phyloP scores from a whole-genome alignment of 2,113 vertebrate genomes.

The Pelmatolapia mariae region DNA sequence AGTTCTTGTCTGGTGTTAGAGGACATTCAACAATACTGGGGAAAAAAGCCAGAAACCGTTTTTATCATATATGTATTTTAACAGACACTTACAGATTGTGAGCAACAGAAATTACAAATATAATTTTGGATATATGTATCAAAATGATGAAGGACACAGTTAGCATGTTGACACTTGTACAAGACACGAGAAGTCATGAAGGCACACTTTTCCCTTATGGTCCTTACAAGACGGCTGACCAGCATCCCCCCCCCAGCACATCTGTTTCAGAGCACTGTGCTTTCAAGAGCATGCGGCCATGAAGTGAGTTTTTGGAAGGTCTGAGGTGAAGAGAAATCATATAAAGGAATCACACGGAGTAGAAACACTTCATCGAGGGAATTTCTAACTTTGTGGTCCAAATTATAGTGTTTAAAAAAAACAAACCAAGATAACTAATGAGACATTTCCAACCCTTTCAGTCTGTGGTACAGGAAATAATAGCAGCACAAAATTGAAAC shows the following conservation, averaged over 20 bases:
- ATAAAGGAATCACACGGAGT: neutral
- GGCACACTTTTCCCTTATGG: slow-evolving; percentile 26
- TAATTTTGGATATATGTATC: neutral
- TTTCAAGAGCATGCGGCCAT: slow-evolving; percentile 20
- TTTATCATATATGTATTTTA: slow-evolving; percentile 14
- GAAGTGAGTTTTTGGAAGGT: neutral
- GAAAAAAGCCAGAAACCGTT: neutral
- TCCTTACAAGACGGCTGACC: neutral
- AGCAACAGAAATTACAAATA: neutral
- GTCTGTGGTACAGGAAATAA: neutral
- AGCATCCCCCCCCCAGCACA: neutral
- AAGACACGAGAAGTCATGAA: slow-evolving; percentile 30
- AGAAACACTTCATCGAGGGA: neutral
- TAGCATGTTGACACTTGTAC: neutral
- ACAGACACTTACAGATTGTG: neutral
- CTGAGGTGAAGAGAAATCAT: neutral
- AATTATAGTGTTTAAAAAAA: neutral
- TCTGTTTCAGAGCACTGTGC: neutral
- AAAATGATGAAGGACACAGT: neutral
- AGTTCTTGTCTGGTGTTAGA: neutral
- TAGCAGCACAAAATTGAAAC: neutral
- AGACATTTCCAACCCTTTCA: neutral
- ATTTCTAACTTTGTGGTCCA: neutral
- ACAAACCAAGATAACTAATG: neutral
- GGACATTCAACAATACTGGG: neutral